Evolutionary conservation across 2,113 vertebrate genomes (phyloP).

Genomic region (Blennius ocellaris): DNA sequence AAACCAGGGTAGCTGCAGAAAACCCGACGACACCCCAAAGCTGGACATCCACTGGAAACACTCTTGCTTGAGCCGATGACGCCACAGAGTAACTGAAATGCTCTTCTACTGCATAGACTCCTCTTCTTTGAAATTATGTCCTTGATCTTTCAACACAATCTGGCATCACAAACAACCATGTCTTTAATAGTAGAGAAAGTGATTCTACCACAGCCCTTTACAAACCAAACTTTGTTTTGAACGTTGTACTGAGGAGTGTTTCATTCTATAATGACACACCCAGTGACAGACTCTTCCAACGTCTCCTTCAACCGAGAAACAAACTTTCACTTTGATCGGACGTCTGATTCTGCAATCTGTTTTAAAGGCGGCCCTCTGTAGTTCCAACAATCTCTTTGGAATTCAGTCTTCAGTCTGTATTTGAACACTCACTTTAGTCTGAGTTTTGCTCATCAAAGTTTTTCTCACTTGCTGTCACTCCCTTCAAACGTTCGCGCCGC

Average conservation of each 20-base stretch:
- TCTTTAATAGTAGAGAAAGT: no score
- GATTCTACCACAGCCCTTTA: neutral
- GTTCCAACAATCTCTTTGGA: constrained; percentile 24
- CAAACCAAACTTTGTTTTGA: neutral
- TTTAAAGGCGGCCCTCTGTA: constrained; percentile 11
- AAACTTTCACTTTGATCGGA: constrained; percentile 12
- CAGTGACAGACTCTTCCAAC: constrained; percentile 15
- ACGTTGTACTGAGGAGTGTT: neutral
- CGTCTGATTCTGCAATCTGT: constrained; percentile 10
- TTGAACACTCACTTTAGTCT: constrained; percentile 16
- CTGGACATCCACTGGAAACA: no score
- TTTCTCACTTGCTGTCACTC: constrained; percentile 19
- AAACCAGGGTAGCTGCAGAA: no score
- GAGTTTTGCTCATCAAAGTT: constrained; percentile 31
- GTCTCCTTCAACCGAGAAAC: constrained; percentile 3
- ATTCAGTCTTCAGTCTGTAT: constrained; percentile 33
- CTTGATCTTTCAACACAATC: neutral
- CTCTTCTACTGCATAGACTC: no score
- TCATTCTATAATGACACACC: neutral
- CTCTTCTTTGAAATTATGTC: neutral
- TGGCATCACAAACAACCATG: neutral
- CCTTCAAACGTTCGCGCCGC: constrained; percentile 1
- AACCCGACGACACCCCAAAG: no score
- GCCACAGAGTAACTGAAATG: no score
- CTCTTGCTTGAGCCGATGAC: no score